phyloP scores from a whole-genome alignment of 2,113 vertebrate species.

The Pleuronectes platessa region DNA sequence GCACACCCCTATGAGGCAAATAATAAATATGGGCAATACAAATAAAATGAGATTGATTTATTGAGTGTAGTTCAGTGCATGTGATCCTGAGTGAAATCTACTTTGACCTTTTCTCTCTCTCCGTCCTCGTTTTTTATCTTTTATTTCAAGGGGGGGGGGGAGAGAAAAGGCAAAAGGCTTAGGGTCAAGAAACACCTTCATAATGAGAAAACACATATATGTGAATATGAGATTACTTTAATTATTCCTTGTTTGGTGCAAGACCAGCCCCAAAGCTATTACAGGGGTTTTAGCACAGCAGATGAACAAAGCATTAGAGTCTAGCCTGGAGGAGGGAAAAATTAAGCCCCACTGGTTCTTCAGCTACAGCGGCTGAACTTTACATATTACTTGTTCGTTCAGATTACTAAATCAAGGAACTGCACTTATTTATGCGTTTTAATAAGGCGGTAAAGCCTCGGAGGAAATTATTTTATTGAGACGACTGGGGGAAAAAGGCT shows the following conservation, averaged over 20 bases:
- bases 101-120: constrained; percentile 24
- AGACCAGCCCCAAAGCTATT: constrained; percentile 59
- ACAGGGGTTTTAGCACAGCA: constrained; percentile 53
- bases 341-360: constrained; percentile 45
- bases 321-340: constrained; percentile 43
- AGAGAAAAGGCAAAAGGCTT: not conserved
- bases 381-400: constrained; percentile 56
- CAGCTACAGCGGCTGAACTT: constrained; percentile 63
- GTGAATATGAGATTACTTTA: constrained; percentile 54
- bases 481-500: constrained; percentile 33
- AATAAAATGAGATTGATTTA: no score
- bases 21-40: no score
- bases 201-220: constrained; percentile 51
- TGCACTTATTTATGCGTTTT: constrained; percentile 69
- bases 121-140: not conserved
- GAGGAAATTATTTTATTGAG: constrained; percentile 60
- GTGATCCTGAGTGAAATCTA: constrained; percentile 13
- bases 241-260: constrained; percentile 52
- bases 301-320: constrained; percentile 60
- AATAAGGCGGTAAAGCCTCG: constrained; percentile 61
- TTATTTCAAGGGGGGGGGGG: not conserved
- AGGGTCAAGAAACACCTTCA: constrained; percentile 20
- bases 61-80: not conserved
- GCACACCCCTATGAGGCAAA: no score
- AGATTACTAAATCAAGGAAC: constrained; percentile 63